Percentiles rank a stretch among this genome's conserved stretches.
Conservation (phyloP, 2,888 invertebrate species). For the Sinopyrophorus schimmeli region DNA sequence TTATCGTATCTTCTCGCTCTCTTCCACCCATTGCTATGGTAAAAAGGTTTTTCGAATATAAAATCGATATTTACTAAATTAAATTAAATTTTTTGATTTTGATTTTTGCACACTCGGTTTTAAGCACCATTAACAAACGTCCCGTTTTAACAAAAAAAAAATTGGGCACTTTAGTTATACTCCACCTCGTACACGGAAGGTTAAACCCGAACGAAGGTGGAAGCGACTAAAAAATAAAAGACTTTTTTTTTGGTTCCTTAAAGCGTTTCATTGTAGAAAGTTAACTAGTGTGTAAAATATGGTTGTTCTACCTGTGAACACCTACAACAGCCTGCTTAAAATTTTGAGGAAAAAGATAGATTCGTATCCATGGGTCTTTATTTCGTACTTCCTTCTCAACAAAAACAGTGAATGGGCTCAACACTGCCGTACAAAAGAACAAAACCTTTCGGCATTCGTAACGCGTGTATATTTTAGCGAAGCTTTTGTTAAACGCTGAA, state of each 20-base stretch:
- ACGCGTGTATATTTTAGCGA: constrained; percentile 57
- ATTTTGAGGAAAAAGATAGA: constrained; percentile 50
- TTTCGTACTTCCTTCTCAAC: constrained; percentile 54
- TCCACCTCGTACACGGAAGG: too few relatives aligned
- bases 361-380: constrained; percentile 48
- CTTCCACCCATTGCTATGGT: too few relatives aligned
- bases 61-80: too few relatives aligned
- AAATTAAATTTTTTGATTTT: too few relatives aligned
- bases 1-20: too few relatives aligned
- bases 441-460: constrained; percentile 56
- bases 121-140: too few relatives aligned
- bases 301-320: constrained; percentile 44
- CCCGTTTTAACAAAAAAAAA: too few relatives aligned
- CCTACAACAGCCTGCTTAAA: constrained; percentile 44
- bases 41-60: too few relatives aligned
- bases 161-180: too few relatives aligned
- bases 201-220: too few relatives aligned
- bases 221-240: not conserved
- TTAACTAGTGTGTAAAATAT: constrained; percentile 30
- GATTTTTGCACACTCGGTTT: too few relatives aligned
- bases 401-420: constrained; percentile 53
- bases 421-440: constrained; percentile 52
- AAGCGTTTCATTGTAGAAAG: constrained; percentile 20
- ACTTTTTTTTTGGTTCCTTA: not conserved
- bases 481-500: constrained; percentile 49